A percentile compares a stretch with the other conserved stretches of the same genome.
Evolutionary conservation across 2,888 invertebrate species (phyloP).

Genomic region (Hirtodrosophila confusa): DNA sequence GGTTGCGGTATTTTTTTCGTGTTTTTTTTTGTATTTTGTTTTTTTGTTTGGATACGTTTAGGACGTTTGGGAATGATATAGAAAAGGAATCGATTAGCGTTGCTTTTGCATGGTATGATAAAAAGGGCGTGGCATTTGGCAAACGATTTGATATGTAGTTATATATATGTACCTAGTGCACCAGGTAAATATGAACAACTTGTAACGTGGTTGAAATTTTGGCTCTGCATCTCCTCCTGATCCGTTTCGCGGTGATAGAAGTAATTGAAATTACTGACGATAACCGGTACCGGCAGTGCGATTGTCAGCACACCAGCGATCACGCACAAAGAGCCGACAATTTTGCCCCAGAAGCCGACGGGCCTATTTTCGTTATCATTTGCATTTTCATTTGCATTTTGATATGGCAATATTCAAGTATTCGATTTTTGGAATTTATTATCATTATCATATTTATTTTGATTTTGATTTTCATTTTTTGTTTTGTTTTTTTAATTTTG

Average conservation of each 20-base stretch:
- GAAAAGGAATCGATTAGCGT: slow-evolving; percentile 57
- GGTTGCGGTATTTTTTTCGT: slow-evolving; percentile 11
- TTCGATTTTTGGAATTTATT: slow-evolving; percentile 50
- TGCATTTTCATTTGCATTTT: slow-evolving; percentile 37
- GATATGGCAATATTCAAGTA: slow-evolving; percentile 63
- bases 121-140: slow-evolving; percentile 43
- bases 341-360: slow-evolving; percentile 99
- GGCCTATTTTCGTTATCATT: slow-evolving; percentile 90
- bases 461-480: slow-evolving; percentile 17
- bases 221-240: slow-evolving; percentile 99
- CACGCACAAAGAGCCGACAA: slow-evolving; percentile 99
- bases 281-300: slow-evolving; percentile 99
- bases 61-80: slow-evolving; percentile 42
- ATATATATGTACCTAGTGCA: slow-evolving; percentile 89
- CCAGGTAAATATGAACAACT: slow-evolving; percentile 98
- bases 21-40: slow-evolving; percentile 10
- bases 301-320: slow-evolving; percentile 99
- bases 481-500: slow-evolving; percentile 40
- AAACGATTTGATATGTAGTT: slow-evolving; percentile 53
- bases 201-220: slow-evolving; percentile 98
- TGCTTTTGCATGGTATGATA: slow-evolving; percentile 31
- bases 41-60: slow-evolving; percentile 24
- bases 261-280: slow-evolving; percentile 99
- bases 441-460: slow-evolving; percentile 7
- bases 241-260: slow-evolving; percentile 99